Evolutionary conservation across 2,113 vertebrate genomes (phyloP).

Genomic region (Phainopepla nitens): DNA sequence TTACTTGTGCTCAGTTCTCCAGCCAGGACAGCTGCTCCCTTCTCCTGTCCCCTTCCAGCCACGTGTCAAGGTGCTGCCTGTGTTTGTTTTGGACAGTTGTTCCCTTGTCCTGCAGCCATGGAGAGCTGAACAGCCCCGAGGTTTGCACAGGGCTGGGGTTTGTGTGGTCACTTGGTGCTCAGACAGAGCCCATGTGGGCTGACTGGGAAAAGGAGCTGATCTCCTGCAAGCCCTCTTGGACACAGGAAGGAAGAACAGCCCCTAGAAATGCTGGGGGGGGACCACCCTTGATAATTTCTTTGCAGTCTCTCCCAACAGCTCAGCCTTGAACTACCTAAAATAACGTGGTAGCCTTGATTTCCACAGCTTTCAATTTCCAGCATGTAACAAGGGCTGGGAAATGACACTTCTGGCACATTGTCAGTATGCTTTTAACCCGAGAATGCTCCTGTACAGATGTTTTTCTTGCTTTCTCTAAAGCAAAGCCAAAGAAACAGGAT

Average conservation of each 20-base stretch:
- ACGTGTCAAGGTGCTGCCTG: background rate
- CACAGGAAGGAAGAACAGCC: background rate
- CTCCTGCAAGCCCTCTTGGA: background rate
- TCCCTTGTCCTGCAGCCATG: conserved; percentile 62
- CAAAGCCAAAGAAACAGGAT: background rate
- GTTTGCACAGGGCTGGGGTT: background rate
- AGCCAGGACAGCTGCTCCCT: background rate
- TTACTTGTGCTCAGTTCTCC: background rate
- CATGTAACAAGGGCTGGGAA: background rate
- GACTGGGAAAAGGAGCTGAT: background rate
- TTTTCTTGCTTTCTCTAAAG: background rate
- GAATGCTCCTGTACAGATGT: background rate
- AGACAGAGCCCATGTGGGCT: background rate
- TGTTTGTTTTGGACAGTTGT: background rate
- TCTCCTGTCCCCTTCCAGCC: conserved; percentile 12
- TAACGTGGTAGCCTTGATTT: background rate
- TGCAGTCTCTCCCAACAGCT: background rate
- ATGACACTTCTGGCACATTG: background rate
- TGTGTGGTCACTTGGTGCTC: background rate
- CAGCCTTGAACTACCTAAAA: background rate
- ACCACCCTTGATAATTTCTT: background rate
- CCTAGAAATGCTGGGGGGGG: background rate
- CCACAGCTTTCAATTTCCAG: background rate
- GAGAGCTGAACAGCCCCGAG: conserved; percentile 20
- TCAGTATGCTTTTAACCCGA: background rate